Evolutionary conservation across 2,113 vertebrate species (phyloP).

Genomic region (Cyprinodon brontotheroides): DNA sequence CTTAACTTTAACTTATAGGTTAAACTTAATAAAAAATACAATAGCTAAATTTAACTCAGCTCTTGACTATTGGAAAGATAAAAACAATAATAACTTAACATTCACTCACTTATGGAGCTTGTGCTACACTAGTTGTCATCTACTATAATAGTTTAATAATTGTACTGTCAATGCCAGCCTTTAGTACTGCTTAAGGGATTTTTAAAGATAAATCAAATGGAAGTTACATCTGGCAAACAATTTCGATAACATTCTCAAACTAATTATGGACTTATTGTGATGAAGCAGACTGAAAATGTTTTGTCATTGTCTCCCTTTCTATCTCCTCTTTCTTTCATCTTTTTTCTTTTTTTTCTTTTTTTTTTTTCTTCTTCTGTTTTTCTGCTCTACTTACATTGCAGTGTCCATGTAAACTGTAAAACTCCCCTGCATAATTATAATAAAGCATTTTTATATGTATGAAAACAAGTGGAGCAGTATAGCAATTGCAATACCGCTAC

Average conservation of each 20-base stretch:
- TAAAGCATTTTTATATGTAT: too few relatives aligned
- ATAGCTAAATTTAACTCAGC: not conserved
- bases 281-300: too few relatives aligned
- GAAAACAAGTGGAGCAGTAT: too few relatives aligned
- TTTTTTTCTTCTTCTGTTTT: too few relatives aligned
- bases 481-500: too few relatives aligned
- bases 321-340: too few relatives aligned
- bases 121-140: not conserved
- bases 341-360: too few relatives aligned
- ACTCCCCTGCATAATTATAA: too few relatives aligned
- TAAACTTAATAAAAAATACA: not conserved
- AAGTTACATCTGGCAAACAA: not conserved
- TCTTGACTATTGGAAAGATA: not conserved
- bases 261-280: too few relatives aligned
- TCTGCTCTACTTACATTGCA: too few relatives aligned
- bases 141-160: not conserved
- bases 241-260: not conserved
- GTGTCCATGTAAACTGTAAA: too few relatives aligned
- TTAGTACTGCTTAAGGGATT: not conserved
- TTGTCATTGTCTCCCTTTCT: too few relatives aligned
- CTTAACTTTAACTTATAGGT: conserved; percentile 5
- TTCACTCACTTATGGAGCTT: not conserved
- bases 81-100: not conserved
- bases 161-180: not conserved
- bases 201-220: not conserved